phyloP scores from a whole-genome alignment of 2,888 invertebrate genomes.

The Eupithecia abbreviata region DNA sequence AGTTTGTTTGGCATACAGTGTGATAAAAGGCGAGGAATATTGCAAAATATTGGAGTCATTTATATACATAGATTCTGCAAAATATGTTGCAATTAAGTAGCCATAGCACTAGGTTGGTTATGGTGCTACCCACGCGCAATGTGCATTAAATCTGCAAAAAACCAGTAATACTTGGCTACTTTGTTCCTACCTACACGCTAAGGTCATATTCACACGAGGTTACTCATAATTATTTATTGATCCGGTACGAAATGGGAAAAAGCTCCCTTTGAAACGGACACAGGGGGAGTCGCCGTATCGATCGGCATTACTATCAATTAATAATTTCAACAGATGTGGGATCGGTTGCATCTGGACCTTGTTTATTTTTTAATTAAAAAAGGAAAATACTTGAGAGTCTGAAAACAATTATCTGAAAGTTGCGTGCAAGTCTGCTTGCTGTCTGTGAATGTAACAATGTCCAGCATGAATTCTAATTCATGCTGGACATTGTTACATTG shows the following conservation, averaged over 20 bases:
- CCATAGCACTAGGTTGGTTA: constrained; percentile 27
- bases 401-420: neutral
- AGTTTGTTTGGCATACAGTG: constrained; percentile 51
- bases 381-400: neutral
- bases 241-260: constrained; percentile 67
- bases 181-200: constrained; percentile 48
- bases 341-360: constrained; percentile 38
- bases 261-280: constrained; percentile 61
- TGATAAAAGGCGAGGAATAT: neutral
- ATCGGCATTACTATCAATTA: constrained; percentile 50
- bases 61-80: neutral
- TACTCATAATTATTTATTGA: constrained; percentile 71
- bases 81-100: neutral
- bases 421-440: neutral
- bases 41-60: neutral
- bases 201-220: constrained; percentile 74
- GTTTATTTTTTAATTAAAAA: constrained; percentile 1
- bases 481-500: neutral
- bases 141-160: constrained; percentile 39
- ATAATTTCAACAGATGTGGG: constrained; percentile 45
- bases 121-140: constrained; percentile 37
- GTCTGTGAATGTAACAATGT: too few relatives aligned
- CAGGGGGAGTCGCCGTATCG: constrained; percentile 47
- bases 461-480: too few relatives aligned
- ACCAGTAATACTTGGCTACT: constrained; percentile 18